phyloP scores from a whole-genome alignment of 2,113 vertebrate species.

The Fukomys damarensis region DNA sequence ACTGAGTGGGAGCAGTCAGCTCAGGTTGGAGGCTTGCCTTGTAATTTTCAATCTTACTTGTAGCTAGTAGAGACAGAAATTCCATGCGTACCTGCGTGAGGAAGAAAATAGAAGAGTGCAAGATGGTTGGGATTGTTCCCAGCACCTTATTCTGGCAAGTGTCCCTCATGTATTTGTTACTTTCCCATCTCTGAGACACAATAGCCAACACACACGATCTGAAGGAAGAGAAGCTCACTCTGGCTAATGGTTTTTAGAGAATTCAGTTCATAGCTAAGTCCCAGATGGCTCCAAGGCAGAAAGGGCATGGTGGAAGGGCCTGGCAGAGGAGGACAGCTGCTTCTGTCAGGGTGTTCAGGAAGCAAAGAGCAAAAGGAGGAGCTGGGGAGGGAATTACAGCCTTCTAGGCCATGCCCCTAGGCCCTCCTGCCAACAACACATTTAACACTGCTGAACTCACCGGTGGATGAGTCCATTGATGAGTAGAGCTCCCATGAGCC shows the following conservation, averaged over 20 bases:
- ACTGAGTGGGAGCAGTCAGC: not conserved
- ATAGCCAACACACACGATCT: not conserved
- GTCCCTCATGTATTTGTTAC: not conserved
- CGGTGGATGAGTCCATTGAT: not conserved
- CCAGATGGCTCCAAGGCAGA: not conserved
- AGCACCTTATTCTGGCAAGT: not conserved
- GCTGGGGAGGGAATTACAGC: not conserved
- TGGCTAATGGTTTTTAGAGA: not conserved
- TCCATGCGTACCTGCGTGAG: not conserved
- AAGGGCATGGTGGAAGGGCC: not conserved
- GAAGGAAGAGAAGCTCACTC: not conserved
- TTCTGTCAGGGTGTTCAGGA: not conserved
- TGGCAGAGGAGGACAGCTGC: not conserved
- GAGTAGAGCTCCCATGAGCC: no score
- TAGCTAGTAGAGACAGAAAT: not conserved
- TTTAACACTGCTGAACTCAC: not conserved
- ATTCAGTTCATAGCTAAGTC: not conserved
- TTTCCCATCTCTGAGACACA: not conserved
- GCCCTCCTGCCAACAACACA: not conserved
- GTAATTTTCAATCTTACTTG: not conserved
- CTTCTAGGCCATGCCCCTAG: not conserved
- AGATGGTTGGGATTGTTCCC: not conserved
- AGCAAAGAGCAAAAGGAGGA: not conserved
- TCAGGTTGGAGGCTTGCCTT: not conserved
- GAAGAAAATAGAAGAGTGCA: not conserved